These are phyloP conservation scores for Meganola albula DNA, from an alignment of 2,888 invertebrate genomes.

Conservation along the genomic window DNA sequence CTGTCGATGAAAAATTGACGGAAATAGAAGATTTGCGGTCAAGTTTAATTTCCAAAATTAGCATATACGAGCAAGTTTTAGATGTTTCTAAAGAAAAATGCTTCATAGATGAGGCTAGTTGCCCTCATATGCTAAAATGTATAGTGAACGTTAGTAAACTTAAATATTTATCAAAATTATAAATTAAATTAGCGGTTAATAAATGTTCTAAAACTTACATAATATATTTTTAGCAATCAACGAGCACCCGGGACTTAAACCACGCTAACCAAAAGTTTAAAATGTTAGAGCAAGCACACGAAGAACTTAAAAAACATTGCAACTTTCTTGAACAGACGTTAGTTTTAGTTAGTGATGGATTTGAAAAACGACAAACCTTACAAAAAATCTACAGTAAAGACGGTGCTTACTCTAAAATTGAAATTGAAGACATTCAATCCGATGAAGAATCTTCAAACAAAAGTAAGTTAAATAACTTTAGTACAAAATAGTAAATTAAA, in stretches of 20 bases:
- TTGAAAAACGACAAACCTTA: conserved; percentile 28
- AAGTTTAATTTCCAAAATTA: conserved; percentile 55
- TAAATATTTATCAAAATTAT: too few species aligned
- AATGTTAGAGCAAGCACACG: conserved; percentile 43
- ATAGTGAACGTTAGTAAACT: conserved; percentile 49
- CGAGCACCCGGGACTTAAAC: conserved; percentile 45
- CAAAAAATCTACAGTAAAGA: background rate
- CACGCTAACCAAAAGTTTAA: conserved; percentile 48
- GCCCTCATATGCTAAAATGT: conserved; percentile 54
- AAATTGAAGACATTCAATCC: conserved; percentile 55
- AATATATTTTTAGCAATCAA: conserved; percentile 52
- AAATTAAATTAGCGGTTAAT: too few species aligned
- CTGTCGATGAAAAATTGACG: conserved; percentile 48
- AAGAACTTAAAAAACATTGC: conserved; percentile 46
- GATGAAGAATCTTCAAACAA: conserved; percentile 49
- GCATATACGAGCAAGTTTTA: conserved; percentile 57
- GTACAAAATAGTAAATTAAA: too few species aligned
- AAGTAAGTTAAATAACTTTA: too few species aligned
- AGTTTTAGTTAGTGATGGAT: conserved; percentile 53
- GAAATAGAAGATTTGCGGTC: conserved; percentile 58
- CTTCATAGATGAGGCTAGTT: conserved; percentile 44
- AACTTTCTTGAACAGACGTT: conserved; percentile 53
- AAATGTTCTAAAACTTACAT: too few species aligned
- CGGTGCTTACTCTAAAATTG: conserved; percentile 26
- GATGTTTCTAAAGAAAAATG: conserved; percentile 52